phyloP scores from a whole-genome alignment of 2,113 vertebrate species.

The Corythornis vintsioides region DNA sequence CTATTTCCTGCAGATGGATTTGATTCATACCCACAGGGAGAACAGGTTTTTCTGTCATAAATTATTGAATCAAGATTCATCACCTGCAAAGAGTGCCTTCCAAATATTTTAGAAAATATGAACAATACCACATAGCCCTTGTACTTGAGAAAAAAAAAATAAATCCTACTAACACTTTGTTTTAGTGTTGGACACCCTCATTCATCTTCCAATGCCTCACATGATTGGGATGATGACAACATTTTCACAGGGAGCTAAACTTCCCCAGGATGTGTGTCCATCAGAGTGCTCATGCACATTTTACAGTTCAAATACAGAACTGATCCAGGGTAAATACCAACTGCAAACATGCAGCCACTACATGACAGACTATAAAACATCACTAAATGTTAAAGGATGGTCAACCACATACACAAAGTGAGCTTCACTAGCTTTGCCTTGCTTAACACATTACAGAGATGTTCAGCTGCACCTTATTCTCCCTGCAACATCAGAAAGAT shows the following conservation, averaged over 20 bases:
- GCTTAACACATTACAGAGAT: neutral
- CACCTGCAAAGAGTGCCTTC: neutral
- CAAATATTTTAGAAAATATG: neutral
- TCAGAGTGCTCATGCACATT: accelerated
- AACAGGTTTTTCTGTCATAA: neutral
- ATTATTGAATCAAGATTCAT: neutral
- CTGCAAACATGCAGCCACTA: neutral
- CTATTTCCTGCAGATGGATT: neutral
- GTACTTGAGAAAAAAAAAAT: neutral
- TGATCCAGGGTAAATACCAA: neutral
- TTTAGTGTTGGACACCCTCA: neutral
- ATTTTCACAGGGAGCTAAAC: neutral
- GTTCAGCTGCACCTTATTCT: neutral
- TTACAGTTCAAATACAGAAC: neutral
- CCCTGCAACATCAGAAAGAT: neutral
- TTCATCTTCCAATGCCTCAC: neutral
- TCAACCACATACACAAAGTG: neutral
- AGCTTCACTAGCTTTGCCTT: neutral
- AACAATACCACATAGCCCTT: neutral
- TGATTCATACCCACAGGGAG: neutral
- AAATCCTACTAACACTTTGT: neutral
- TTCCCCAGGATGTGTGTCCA: neutral
- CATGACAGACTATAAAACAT: neutral
- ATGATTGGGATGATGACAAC: neutral
- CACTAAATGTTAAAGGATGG: neutral